phyloP scores from a whole-genome alignment of 2,113 vertebrate species.

The Cochlearius cochlearius region DNA sequence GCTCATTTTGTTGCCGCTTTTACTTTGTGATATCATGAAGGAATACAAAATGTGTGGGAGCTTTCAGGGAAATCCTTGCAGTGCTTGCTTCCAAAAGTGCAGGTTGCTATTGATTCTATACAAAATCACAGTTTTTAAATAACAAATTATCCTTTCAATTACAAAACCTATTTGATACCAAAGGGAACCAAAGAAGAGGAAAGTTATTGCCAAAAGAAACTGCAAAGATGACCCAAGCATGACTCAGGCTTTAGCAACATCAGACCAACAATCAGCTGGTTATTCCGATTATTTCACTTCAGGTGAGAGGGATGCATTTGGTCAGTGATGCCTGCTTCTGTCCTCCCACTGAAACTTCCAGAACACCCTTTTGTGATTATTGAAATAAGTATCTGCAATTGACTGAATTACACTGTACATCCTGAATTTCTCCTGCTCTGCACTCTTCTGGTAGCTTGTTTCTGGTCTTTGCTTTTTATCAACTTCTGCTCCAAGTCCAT shows the following conservation, averaged over 20 bases:
- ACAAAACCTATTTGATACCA: not conserved
- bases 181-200: not conserved
- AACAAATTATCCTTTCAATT: not conserved
- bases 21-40: not conserved
- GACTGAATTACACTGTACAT: not conserved
- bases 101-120: not conserved
- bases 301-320: not conserved
- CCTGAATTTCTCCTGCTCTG: not conserved
- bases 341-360: not conserved
- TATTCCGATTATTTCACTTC: not conserved
- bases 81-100: not conserved
- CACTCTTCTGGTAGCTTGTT: not conserved
- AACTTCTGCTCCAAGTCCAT: not conserved
- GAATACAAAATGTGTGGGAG: not conserved
- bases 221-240: not conserved
- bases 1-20: not conserved
- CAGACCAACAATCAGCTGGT: not conserved
- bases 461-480: not conserved
- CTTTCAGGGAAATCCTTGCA: not conserved
- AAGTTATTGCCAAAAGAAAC: not conserved
- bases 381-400: not conserved
- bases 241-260: not conserved
- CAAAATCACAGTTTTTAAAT: not conserved
- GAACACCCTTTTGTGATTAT: not conserved
- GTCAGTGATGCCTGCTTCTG: not conserved